A percentile compares a stretch with the other conserved stretches of the same genome.
phyloP scores from a whole-genome alignment of 2,888 invertebrate species.

The Electrophaes corylata region DNA sequence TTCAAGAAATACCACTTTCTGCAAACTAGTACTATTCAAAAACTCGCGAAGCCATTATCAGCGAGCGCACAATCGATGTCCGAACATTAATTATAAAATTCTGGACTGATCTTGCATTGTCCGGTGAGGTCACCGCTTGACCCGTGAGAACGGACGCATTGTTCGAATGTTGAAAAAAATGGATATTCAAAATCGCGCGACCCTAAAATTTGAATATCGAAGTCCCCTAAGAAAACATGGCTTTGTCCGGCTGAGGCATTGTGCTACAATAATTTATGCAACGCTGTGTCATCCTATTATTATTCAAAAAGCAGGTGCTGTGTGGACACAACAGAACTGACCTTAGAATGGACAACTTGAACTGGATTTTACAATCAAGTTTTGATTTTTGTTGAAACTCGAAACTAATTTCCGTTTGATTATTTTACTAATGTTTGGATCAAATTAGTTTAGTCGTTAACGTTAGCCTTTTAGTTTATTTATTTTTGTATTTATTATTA shows the following conservation, averaged over 20 bases:
- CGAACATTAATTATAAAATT: constrained; percentile 81
- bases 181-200: constrained; percentile 68
- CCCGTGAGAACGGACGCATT: constrained; percentile 77
- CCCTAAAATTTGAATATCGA: constrained; percentile 81
- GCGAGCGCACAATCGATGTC: constrained; percentile 70
- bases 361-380: constrained; percentile 28
- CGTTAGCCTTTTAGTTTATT: neutral
- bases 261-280: constrained; percentile 72
- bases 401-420: constrained; percentile 32
- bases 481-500: neutral
- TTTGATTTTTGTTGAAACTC: constrained; percentile 20
- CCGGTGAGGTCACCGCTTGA: constrained; percentile 77
- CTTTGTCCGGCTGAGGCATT: constrained; percentile 48
- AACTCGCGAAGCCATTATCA: constrained; percentile 67
- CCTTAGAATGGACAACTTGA: constrained; percentile 56
- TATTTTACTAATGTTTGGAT: constrained; percentile 1
- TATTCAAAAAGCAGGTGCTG: constrained; percentile 76
- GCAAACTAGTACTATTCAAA: constrained; percentile 62
- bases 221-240: constrained; percentile 75
- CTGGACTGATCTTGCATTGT: constrained; percentile 71
- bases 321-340: constrained; percentile 69
- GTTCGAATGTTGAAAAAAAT: constrained; percentile 55
- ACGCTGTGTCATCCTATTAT: constrained; percentile 70
- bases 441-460: neutral
- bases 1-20: constrained; percentile 80